These are phyloP conservation scores for Strigamia crassipes DNA, from an alignment of 2,888 invertebrate species.

Conservation along the genomic window DNA sequence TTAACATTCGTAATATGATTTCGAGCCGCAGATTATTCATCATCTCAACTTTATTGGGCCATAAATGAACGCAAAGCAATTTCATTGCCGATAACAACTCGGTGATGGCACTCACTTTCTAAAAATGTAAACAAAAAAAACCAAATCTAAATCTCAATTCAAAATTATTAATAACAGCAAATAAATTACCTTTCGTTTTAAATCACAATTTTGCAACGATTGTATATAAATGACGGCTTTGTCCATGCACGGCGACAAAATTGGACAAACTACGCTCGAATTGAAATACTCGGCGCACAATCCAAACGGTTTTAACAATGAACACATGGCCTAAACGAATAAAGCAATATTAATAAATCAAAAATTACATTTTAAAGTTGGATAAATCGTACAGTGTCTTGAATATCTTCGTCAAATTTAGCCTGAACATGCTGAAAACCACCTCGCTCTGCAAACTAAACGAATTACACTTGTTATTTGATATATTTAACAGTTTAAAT, in stretches of 20 bases:
- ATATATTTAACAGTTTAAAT: background rate
- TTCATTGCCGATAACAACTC: conserved; percentile 60
- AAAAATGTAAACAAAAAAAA: conserved; percentile 48
- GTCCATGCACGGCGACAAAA: conserved; percentile 59
- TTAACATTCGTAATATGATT: conserved; percentile 61
- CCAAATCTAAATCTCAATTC: conserved; percentile 2
- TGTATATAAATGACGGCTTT: conserved; percentile 58
- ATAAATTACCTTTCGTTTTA: conserved; percentile 60
- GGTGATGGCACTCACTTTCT: conserved; percentile 59
- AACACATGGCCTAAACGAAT: conserved; percentile 58
- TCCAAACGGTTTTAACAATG: conserved; percentile 60
- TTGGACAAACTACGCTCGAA: conserved; percentile 56
- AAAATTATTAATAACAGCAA: background rate
- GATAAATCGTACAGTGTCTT: conserved; percentile 57
- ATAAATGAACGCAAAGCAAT: conserved; percentile 59
- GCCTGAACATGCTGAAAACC: conserved; percentile 59
- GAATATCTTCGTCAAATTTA: conserved; percentile 57
- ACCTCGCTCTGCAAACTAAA: conserved; percentile 60
- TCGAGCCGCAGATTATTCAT: conserved; percentile 58
- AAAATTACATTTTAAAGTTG: background rate
- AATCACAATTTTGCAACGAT: conserved; percentile 59
- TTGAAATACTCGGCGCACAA: conserved; percentile 59
- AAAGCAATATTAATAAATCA: conserved; percentile 1
- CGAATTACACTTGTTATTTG: conserved; percentile 45
- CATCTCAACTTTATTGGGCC: conserved; percentile 58